A percentile compares a stretch with the other conserved stretches of the same genome.
Conservation (phyloP, 1,140 invertebrate genomes). For the Drosophila saltans region DNA sequence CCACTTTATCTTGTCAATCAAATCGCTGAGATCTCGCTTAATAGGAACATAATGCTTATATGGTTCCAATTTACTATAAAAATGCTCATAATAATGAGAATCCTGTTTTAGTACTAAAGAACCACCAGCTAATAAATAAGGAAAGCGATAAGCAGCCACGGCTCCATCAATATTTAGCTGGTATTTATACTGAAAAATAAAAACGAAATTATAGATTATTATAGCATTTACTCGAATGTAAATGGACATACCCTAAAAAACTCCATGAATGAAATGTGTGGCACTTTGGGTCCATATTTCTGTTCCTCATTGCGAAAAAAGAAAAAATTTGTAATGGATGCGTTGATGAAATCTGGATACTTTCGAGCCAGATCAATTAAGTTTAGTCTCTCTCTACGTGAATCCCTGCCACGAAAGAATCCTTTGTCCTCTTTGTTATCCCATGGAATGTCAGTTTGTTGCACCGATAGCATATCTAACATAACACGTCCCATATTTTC, state of each 20-base stretch:
- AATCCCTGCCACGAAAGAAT: conserved; percentile 97
- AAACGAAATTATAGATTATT: conserved; percentile 7
- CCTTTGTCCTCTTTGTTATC: conserved; percentile 89
- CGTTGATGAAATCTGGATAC: conserved; percentile 94
- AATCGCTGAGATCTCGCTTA: conserved; percentile 90
- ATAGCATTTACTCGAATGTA: too few relatives aligned
- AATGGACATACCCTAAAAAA: conserved; percentile 94
- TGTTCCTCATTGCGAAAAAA: conserved; percentile 95
- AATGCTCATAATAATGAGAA: conserved; percentile 97
- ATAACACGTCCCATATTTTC: conserved; percentile 96
- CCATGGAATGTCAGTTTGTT: conserved; percentile 87
- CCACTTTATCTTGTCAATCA: conserved; percentile 92
- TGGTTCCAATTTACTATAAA: conserved; percentile 91
- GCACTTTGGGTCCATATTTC: conserved; percentile 92
- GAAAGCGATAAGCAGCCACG: conserved; percentile 97
- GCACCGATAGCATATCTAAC: conserved; percentile 94
- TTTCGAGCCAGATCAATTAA: conserved; percentile 91
- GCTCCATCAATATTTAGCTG: conserved; percentile 97
- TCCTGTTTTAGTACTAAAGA: conserved; percentile 96
- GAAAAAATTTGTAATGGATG: conserved; percentile 97
- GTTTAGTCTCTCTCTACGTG: conserved; percentile 91
- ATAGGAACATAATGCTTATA: conserved; percentile 94
- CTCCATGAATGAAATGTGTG: conserved; percentile 95
- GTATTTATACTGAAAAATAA: conserved; percentile 94
- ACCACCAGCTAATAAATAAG: conserved; percentile 94